phyloP scores from a whole-genome alignment of 2,888 invertebrate species.

The Abrostola tripartita region DNA sequence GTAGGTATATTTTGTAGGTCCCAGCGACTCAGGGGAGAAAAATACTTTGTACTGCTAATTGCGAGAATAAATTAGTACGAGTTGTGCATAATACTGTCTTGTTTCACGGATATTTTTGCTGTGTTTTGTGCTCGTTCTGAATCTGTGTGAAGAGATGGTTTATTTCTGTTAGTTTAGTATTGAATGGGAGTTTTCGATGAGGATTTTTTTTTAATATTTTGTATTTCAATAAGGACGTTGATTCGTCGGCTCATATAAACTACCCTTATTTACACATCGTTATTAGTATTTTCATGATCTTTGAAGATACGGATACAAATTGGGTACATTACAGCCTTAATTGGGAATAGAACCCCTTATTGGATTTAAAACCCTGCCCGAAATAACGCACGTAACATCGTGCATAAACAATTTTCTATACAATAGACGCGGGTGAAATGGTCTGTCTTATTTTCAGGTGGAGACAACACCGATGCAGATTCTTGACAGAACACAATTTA shows the following conservation, averaged over 20 bases:
- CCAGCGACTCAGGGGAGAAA: conserved; percentile 54
- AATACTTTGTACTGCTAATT: conserved; percentile 56
- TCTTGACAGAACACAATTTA: conserved; percentile 29
- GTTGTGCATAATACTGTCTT: conserved; percentile 29
- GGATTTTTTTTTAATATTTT: too few species aligned
- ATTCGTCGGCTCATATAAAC: too few species aligned
- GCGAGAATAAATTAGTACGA: conserved; percentile 53
- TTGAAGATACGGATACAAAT: too few species aligned
- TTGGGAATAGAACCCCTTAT: too few species aligned
- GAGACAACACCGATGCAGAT: conserved; percentile 13
- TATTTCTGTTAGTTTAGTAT: not conserved
- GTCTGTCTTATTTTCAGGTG: conserved; percentile 17
- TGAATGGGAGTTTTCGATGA: not conserved
- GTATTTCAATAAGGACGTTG: too few species aligned
- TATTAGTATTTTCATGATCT: too few species aligned
- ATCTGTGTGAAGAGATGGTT: conserved; percentile 3
- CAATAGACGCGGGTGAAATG: conserved; percentile 1
- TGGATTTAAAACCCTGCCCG: too few species aligned
- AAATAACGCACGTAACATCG: too few species aligned
- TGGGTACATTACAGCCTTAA: too few species aligned
- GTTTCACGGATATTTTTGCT: conserved; percentile 17
- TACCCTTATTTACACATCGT: too few species aligned
- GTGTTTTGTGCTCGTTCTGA: conserved; percentile 14
- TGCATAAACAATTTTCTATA: not conserved
- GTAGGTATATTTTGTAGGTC: conserved; percentile 43